Base-by-base conservation (phyloP, 2,888 invertebrate species). In the Anticlea derivata region DNA sequence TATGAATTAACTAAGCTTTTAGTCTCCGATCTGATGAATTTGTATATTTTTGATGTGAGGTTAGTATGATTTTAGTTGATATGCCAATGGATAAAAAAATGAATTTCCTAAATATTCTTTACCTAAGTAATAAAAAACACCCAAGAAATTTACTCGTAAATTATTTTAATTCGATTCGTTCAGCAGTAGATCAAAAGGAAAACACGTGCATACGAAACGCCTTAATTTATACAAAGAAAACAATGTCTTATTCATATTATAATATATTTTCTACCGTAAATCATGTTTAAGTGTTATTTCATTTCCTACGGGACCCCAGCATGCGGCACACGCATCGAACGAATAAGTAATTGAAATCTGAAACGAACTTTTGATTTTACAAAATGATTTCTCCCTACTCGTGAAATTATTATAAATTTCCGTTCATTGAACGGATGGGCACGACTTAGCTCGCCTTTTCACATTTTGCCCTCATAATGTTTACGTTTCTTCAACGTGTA, bases 301-400 rank as follows among this genome's bases (percentile, higher is more conserved):
- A 90, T 90, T 90, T 90, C 90, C 90, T 86, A 71, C 62, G 64
- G 76, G 67, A 72, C 74, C 76, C 80, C 72, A 75, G 76, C 74
- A 78, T 78, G 78, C 81, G 79, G 83, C 82, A 83, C 86, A 87
- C 84, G 87, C 87, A 82, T 87, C 81, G 83, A 77, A 80, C 86
- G 86, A 87, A 83, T 84, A 86, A 87, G 84, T 89, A 90, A 90
- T 90, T 90, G 89, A 89, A 89, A 87, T 87, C 82, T 80, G 80
- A 84, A 86, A 85, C 78, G 80, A 88, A 89, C 86, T 90, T 89
- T 86, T 83, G 86, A 88, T 89, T 90, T 87, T 80, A 80, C 75
- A 74, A 70, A 82, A 85, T 81, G 77, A 79, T 78, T 82, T 77
- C 83, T 75, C 82, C 85, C 68, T 77, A 70, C 71, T 79, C 69